Evolutionary conservation across 2,888 invertebrate genomes (phyloP).

Genomic region (Taenaris catops): DNA sequence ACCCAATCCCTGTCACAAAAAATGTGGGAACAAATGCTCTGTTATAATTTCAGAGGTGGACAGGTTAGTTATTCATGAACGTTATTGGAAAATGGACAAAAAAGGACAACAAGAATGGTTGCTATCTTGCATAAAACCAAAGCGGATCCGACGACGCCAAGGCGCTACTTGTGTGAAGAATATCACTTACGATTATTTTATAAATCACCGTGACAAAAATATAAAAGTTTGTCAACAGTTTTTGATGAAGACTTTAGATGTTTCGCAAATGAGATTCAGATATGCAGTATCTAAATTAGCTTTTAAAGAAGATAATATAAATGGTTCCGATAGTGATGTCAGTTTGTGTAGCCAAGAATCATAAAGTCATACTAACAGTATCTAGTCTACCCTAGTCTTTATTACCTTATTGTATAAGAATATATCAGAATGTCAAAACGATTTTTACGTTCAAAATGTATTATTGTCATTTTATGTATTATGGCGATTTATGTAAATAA

Average conservation of each 20-base stretch:
- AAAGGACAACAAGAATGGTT: conserved; percentile 3
- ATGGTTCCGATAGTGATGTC: background rate
- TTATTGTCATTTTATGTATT: no score
- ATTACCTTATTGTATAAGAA: no score
- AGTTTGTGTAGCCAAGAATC: background rate
- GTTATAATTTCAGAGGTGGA: conserved; percentile 3
- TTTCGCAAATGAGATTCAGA: conserved; percentile 10
- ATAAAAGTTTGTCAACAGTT: conserved; percentile 10
- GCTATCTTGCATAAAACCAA: conserved; percentile 5
- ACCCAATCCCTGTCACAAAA: conserved; percentile 8
- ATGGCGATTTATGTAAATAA: no score
- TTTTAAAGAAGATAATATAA: background rate
- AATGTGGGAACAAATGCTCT: conserved; percentile 4
- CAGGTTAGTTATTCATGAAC: conserved; percentile 4
- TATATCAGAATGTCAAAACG: no score
- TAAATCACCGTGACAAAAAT: conserved; percentile 2
- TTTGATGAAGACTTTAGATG: conserved; percentile 10
- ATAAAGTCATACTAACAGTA: no score
- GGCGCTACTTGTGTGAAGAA: background rate
- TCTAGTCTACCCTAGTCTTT: no score
- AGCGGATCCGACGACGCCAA: conserved; percentile 4
- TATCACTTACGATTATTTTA: conserved; percentile 6
- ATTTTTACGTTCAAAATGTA: no score
- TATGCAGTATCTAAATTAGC: conserved; percentile 8
- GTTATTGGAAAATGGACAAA: conserved; percentile 9